A percentile compares a stretch with the other conserved stretches of the same genome.
phyloP scores from a whole-genome alignment of 2,888 invertebrate species.

The Brachylomia viminalis region DNA sequence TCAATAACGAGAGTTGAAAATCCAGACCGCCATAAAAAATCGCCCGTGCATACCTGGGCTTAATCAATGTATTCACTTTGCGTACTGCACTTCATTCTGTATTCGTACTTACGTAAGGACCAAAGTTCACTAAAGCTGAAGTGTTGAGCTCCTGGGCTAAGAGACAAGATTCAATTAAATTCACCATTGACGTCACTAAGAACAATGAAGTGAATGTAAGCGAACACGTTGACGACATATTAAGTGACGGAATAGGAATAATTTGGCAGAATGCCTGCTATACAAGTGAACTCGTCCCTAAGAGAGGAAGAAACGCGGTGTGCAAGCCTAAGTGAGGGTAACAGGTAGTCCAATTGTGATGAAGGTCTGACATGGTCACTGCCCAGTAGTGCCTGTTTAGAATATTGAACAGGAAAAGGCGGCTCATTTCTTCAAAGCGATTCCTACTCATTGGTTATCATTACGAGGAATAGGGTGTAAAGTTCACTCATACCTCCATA shows the following conservation, averaged over 20 bases:
- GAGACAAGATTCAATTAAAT: slow-evolving; percentile 43
- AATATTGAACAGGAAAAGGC: slow-evolving; percentile 24
- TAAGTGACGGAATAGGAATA: slow-evolving; percentile 60
- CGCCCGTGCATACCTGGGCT: not conserved
- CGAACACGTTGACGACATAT: slow-evolving; percentile 58
- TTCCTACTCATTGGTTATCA: not conserved
- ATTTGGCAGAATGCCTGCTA: slow-evolving; percentile 71
- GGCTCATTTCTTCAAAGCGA: not conserved
- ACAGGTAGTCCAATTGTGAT: slow-evolving; percentile 31
- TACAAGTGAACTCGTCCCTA: slow-evolving; percentile 54
- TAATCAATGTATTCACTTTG: slow-evolving; percentile 49
- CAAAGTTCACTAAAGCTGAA: slow-evolving; percentile 11
- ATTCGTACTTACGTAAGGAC: slow-evolving; percentile 25
- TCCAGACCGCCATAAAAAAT: not conserved
- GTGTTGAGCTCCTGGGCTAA: slow-evolving; percentile 19
- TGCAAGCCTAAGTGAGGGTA: slow-evolving; percentile 19
- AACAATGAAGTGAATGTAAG: slow-evolving; percentile 62
- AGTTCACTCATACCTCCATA: too few relatives aligned
- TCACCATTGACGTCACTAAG: slow-evolving; percentile 62
- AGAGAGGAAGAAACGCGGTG: slow-evolving; percentile 47
- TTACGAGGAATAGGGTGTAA: too few relatives aligned
- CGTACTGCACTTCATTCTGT: slow-evolving; percentile 24
- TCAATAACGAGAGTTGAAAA: not conserved
- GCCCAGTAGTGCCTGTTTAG: not conserved
- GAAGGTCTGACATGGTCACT: slow-evolving; percentile 33